Base-by-base conservation (phyloP, 2,888 invertebrate genomes). In the Microdon myrmicae region DNA sequence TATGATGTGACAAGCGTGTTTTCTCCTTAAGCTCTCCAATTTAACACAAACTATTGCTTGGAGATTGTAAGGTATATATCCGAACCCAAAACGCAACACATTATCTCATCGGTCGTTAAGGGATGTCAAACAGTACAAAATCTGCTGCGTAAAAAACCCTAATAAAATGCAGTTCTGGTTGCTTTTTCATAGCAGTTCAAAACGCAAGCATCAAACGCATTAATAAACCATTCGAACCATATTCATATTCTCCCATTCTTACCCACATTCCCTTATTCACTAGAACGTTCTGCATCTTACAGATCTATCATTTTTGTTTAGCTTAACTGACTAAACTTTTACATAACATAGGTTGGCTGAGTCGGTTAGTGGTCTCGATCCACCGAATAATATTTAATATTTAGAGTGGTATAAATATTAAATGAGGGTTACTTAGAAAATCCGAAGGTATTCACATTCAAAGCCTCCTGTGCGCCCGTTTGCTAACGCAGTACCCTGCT, bases 351-450 rank as follows among this genome's bases (percentile, higher is more conserved):
- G 3, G 34, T 29, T 26, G 35, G 28, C 23, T 51, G 28, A 14
- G 28, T 16, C 31, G 25, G 28, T 28, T 22, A 35, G 34, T 58
- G 64, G 58, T 53, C 51, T 43, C 58, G 32, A 53, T 51, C 51
- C 37, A 26, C 38, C 51, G 64, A 78, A 79, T 79, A 79, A 79
- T 79, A 79, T 79, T 79, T 79, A 79, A 79, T 79, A 79, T 79
- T 79, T 79, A 79, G 79, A 79, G 79, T 76, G 78, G 74, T 73
- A 79, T 79, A 79, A 79, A 79, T 79, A 79, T 79, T 79, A 79
- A 79, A 79, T 79, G 79, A 79, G 71, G 73, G 73, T 78, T 77
- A 77, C 78, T 77, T 77, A 77, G 77, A 76, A 77, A 76, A 76
- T 76, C 72, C 73, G 76, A 77, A 76, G 76, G 74, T 76, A 76